Evolutionary conservation across 1,140 invertebrate genomes (phyloP), one percentile per base, ranked within the genome.

Genomic region (Bombyx mori): DNA sequence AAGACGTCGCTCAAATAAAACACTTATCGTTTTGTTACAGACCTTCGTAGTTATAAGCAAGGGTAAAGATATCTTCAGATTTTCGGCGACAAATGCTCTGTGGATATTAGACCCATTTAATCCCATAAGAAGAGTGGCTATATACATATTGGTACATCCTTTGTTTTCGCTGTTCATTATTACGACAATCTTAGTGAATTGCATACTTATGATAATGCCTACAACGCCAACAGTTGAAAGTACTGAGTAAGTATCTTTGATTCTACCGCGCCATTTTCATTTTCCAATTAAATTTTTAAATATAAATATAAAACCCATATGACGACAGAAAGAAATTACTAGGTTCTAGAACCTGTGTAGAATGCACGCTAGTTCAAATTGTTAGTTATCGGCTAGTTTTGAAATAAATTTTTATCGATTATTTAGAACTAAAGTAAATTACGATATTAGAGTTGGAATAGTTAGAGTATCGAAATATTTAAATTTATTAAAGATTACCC

Each of bases 51-150:
- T 99, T 76, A 92, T 99, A 89, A 98, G 96, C 91, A 98, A 95
- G 92, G 97, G 97, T 90, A 98, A 97, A 92, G 96, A 98, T 90
- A 98, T 99, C 90, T 99, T 97, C 92, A 93, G 97, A 89, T 99
- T 99, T 92, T 98, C 95, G 90, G 96, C 97, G 79, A 97, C 96
- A 69, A 94, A 98, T 88, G 97, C 97, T 84, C 90, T 99, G 86
- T 99, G 94, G 92, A 91, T 98, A 82, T 91, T 99, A 77, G 95
- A 96, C 89, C 97, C 98, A 66, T 99, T 99, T 91, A 98, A 98
- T 91, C 97, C 97, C 67, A 94, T 99, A 89, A 94, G 98, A 89
- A 93, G 97, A 88, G 95, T 97, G 82, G 97, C 97, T 79, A 97
- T 99, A 90, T 98, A 96, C 89, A 96, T 99, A 89, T 91, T 99